Base-by-base conservation (phyloP, 2,797 vertebrate species). In the Cossypha heuglini region DNA sequence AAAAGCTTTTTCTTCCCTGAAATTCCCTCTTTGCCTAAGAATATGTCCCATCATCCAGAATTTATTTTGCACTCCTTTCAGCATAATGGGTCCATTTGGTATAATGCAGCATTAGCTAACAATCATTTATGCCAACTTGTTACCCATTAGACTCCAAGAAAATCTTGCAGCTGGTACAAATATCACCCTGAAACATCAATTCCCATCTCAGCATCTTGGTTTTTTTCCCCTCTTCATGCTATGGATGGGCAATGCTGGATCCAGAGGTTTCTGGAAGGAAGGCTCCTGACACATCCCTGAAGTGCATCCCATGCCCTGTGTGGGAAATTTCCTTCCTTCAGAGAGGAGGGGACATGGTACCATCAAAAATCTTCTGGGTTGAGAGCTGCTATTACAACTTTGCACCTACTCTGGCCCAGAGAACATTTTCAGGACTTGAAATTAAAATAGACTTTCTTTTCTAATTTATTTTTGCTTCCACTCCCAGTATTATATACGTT, bases 11-110 rank as follows among this genome's bases (percentile, higher is more conserved):
- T 62, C 87, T 68, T 55, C 82, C n/a, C 42, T 61, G 66, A 90
- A 94, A 86, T 59, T 88, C 93, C 43, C 67, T 86, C n/a, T 75
- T 91, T 91, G 89, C 52, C 45, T 52, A 35, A 90, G 81, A 93
- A 63, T 61, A 33, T 42, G 48, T 90, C 62, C 89, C 66, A 91
- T 94, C 87, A 91, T 26, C 24, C 40, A 88, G 68, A 87, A 96
- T 96, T 93, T 94, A 96, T 95, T 92, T 78, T 91, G 85, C 73
- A 63, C 62, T 94, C 48, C 40, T 26, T 16, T 35, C 82, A 96
- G 75, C 51, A 13, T 93, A 96, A 96, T 88, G 73, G 79, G 45
- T 66, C 87, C 76, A 73, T 94, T 91, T 93, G 91, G 85, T 84
- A 57, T 45, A 90, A 84, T 67, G 69, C 45, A 69, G 79, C 87